Evolutionary conservation across 1,140 invertebrate species (phyloP), one percentile per base, ranked within the genome.

Genomic region (Amphibalanus amphitrite): DNA sequence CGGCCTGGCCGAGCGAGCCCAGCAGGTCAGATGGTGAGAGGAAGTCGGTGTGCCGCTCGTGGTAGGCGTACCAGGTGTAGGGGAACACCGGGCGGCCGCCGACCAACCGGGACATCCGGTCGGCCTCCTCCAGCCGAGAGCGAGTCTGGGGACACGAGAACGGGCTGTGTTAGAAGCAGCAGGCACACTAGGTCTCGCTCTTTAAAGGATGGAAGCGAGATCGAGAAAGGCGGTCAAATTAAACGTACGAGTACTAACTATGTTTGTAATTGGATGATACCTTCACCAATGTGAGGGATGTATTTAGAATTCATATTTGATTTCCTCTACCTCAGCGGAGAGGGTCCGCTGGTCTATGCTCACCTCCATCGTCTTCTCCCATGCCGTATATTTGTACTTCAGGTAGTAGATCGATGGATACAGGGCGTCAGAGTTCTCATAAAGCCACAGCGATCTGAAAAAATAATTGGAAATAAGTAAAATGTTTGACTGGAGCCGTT

Each of bases 21-120:
- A 67, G 26, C 26, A 67, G 65, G 65, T 67, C 65, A 3, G 23
- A 3, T 3, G 28, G 65, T 17, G 65, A 28, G n/a, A 28, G 65
- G 26, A 20, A 28, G 65, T 28, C 65, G 15, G 3, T 67, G 26
- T 15, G 8, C 3, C 8, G 10, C 26, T 67, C 65, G 28, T 67
- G 65, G 65, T 67, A 67, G 23, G 10, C 65, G 65, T 20, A 67
- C 65, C 65, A 67, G 65, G 65, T 67, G 65, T 67, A 67, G 3
- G 65, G 26, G 65, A 28, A 67, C n/a, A 67, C 17, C n/a, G 65
- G 65, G 28, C 65, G 65, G 28, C 65, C 65, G 0, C 65, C 65
- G 8, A 28, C 65, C n/a, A 10, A 3, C 3, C 23, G 20, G 4
- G 65, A 26, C 65, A 67, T 1, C 10, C 65, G 65, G n/a, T 67